Conservation (phyloP, 2,888 invertebrate species). For the Zhuqinia jingwanae region DNA sequence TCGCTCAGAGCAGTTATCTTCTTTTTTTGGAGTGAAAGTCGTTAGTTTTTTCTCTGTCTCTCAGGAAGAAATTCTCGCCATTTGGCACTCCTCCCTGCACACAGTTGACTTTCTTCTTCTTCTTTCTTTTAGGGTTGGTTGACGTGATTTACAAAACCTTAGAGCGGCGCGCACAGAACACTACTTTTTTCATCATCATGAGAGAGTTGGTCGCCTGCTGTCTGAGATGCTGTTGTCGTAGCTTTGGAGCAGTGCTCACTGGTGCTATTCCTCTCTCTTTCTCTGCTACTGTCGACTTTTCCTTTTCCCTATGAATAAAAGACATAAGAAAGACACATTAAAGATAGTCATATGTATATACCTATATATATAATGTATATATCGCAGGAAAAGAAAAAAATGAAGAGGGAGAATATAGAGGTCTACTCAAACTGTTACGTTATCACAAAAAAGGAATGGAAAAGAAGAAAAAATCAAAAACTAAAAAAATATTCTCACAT, state of each 20-base stretch:
- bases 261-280: no score
- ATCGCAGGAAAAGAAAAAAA: no score
- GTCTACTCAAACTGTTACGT: constrained; percentile 34
- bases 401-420: background rate
- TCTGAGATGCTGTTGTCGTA: background rate
- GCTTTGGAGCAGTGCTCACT: background rate
- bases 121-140: constrained; percentile 16
- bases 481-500: constrained; percentile 30
- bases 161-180: constrained; percentile 6
- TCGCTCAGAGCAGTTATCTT: constrained; percentile 59
- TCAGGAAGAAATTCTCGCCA: constrained; percentile 71
- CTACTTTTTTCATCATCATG: constrained; percentile 51
- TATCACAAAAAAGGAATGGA: constrained; percentile 14
- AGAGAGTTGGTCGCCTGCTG: constrained; percentile 34
- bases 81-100: constrained; percentile 69
- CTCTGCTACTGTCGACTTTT: constrained; percentile 3
- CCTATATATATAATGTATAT: background rate
- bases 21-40: constrained; percentile 69
- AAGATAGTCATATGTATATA: background rate
- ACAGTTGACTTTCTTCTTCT: constrained; percentile 63
- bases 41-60: constrained; percentile 68
- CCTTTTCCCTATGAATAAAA: constrained; percentile 8
- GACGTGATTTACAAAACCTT: constrained; percentile 70
- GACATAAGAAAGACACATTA: constrained; percentile 9
- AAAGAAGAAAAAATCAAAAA: constrained; percentile 15